Evolutionary conservation across 2,888 invertebrate species (phyloP), one percentile per base, ranked within the genome.

Genomic region (Sericinus montela): DNA sequence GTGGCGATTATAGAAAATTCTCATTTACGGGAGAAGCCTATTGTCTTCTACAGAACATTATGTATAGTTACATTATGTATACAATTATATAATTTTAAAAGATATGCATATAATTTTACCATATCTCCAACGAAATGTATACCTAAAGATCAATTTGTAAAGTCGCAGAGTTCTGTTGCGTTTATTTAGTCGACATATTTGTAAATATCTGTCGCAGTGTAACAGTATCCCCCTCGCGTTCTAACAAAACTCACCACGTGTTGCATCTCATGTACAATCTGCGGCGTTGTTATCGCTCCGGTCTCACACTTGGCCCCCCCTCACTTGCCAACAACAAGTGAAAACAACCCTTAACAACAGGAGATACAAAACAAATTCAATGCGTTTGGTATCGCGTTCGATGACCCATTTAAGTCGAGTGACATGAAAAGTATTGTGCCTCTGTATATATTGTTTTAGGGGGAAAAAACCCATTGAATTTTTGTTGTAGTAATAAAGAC

Each of bases 201-300:
- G 25, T 25, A 25, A 25, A 25, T 6, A 25, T 25, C 25, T 25
- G 25, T 25, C 25, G 8, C 6, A 8, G 6, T 28, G 28, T 14
- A 25, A 28, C 9, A 39, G 29, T 10, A 15, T 1, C 8, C 23
- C 28, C 28, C 9, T 5, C 15, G 2, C 14, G 6, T 7, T 15
- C 14, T 13, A n/a, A 11, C 13, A n/a, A 19, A 19, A 19, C 19
- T 2, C 19, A 36, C 44, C 49, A 45, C 49, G 49, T 49, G 49
- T 36, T 35, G 9, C 35, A 11, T 49, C 35, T 49, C 49, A 32
- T 25, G n/a, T 45, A 49, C 48, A 44, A 43, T 40, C 29, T 40
- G 45, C 14, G 4, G 30, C 45, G 40, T 36, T 30, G 39, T 45
- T 45, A 36, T 49, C 40, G 15, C 45, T 49, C 35, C 28, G 4